Base-by-base conservation (phyloP, 92 coral and sea anemone species). In the Phenganax subtilis region DNA sequence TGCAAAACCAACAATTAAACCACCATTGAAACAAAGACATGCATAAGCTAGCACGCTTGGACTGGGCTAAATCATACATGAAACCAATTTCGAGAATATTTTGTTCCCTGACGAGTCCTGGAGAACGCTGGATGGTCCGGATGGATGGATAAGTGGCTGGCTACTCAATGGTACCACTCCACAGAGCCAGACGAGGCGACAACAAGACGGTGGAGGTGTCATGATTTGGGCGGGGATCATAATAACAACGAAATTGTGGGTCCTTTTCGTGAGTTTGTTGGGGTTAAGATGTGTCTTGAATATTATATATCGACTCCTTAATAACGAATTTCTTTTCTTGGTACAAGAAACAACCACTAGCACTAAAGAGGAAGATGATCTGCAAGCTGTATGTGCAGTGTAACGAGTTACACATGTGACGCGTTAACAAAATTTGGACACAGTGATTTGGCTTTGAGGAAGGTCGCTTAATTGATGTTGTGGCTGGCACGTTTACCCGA, bases 81-180 rank as follows among this genome's bases (percentile, higher is more conserved):
- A 72, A 72, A 72, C 77, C 57, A 72, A 72, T 52, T 72, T 72
- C 37, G 77, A 72, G 47, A 47, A 72, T 72, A 57, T 72, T 51
- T 72, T 72, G 77, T 59, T 59, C 65, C 2, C 65, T 59, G 65
- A 59, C 27, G 65, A 59, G 65, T 59, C 65, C 7, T 25, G 65
- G 16, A 7, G 3, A 59, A 59, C 7, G 2, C 65, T 59, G 65
- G 65, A 59, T 59, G 65, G 7, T 37, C 47, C 47, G 5, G 68
- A 53, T 76, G 81, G 68, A 56, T 76, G 81, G 81, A n/a, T 51
- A 1, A 76, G 51, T 9, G 81, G 60, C 51, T 76, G 81, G 81
- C 65, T 76, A n/a, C 14, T 76, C 47, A 56, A 76, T n/a, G 81
- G 61, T 29, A 55, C 65, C 60, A 56, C 28, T 54, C 10, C 71